phyloP scores from a whole-genome alignment of 2,113 vertebrate genomes.

The Nymphicus hollandicus region DNA sequence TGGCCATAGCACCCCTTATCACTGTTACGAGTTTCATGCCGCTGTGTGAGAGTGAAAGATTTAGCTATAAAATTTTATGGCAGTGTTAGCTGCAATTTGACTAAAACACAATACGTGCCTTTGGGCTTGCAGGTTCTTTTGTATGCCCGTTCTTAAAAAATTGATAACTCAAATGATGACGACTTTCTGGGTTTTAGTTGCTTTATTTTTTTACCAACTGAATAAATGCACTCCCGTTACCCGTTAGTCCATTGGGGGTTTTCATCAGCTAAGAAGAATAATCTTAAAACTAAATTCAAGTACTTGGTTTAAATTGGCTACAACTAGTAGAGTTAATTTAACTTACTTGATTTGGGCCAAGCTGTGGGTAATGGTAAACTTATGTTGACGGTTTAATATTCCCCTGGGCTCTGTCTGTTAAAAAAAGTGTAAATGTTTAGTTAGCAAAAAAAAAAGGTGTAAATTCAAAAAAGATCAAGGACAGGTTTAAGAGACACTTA shows the following conservation, averaged over 20 bases:
- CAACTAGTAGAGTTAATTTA: not conserved
- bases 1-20: not conserved
- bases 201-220: not conserved
- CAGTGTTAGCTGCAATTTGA: not conserved
- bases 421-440: not conserved
- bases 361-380: not conserved
- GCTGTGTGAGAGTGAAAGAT: not conserved
- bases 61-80: not conserved
- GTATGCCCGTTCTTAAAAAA: not conserved
- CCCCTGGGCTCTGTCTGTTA: fast-evolving
- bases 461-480: not conserved
- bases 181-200: not conserved
- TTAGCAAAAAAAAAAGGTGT: not conserved
- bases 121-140: not conserved
- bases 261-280: not conserved
- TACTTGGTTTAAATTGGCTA: not conserved
- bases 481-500: not conserved
- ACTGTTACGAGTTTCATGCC: not conserved
- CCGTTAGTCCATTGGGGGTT: fast-evolving
- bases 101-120: not conserved
- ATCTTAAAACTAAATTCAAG: not conserved
- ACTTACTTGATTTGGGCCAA: not conserved
- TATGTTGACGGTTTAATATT: not conserved
- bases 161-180: not conserved
- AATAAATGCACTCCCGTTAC: not conserved